Evolutionary conservation across 2,113 vertebrate genomes (phyloP).

Genomic region (Paradisaea rubra): DNA sequence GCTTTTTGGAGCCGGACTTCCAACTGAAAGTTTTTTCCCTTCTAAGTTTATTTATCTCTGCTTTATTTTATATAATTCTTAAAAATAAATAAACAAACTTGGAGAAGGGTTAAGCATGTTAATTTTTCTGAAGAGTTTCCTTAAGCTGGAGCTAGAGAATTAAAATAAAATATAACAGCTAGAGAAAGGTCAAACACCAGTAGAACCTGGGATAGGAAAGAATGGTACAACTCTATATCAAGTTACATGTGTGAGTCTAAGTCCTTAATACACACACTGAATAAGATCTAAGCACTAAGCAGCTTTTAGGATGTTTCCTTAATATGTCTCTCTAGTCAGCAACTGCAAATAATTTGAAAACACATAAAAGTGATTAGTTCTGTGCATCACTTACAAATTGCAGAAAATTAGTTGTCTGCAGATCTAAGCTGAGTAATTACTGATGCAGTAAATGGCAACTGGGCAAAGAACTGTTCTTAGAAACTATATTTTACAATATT

Average conservation of each 20-base stretch:
- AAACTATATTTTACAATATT: neutral
- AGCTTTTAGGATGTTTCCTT: neutral
- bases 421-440: neutral
- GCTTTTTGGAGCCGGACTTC: neutral
- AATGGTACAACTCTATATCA: neutral
- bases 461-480: neutral
- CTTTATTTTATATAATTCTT: neutral
- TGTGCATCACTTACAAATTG: neutral
- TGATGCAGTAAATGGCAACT: neutral
- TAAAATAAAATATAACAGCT: neutral
- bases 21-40: neutral
- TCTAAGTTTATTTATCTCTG: neutral
- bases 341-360: neutral
- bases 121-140: neutral
- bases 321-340: neutral
- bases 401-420: neutral
- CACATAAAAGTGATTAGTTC: neutral
- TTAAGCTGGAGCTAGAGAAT: neutral
- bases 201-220: neutral
- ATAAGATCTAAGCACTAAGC: neutral
- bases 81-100: neutral
- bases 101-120: neutral
- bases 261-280: neutral
- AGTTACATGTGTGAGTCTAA: neutral
- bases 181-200: neutral